These are phyloP conservation scores for Desmodus rotundus DNA, from an alignment of 2,113 vertebrate genomes.

Conservation along the genomic window DNA sequence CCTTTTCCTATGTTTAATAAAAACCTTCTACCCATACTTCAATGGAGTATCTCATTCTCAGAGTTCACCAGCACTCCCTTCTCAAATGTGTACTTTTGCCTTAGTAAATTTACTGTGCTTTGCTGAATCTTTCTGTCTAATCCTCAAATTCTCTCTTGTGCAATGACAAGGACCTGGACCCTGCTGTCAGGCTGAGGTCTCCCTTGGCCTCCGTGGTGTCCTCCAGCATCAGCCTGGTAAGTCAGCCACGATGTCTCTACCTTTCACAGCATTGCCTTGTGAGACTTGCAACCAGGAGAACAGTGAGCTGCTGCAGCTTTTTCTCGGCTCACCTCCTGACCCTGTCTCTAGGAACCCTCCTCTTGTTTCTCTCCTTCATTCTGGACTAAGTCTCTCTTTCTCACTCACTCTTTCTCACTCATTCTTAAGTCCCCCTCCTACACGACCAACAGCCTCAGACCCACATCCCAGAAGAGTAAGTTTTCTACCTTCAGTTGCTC, in stretches of 20 bases:
- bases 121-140: not conserved
- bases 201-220: not conserved
- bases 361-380: not conserved
- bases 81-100: not conserved
- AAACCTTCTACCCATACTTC: not conserved
- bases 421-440: not conserved
- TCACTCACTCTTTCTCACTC: not conserved
- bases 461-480: not conserved
- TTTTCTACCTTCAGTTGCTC: not conserved
- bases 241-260: not conserved
- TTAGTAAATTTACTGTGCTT: not conserved
- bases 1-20: not conserved
- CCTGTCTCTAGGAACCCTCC: not conserved
- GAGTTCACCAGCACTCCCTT: not conserved
- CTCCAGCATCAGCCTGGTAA: not conserved
- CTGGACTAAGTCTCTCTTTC: not conserved
- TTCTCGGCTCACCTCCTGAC: not conserved
- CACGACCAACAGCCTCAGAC: not conserved
- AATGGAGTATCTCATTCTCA: not conserved
- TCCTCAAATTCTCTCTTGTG: not conserved
- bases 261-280: not conserved
- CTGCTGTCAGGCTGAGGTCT: not conserved
- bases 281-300: not conserved
- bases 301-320: not conserved
- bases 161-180: not conserved